A percentile compares a stretch with the other conserved stretches of the same genome.
Evolutionary conservation across 2,113 vertebrate genomes (phyloP).

Genomic region (Mesoclemmys tuberculata): DNA sequence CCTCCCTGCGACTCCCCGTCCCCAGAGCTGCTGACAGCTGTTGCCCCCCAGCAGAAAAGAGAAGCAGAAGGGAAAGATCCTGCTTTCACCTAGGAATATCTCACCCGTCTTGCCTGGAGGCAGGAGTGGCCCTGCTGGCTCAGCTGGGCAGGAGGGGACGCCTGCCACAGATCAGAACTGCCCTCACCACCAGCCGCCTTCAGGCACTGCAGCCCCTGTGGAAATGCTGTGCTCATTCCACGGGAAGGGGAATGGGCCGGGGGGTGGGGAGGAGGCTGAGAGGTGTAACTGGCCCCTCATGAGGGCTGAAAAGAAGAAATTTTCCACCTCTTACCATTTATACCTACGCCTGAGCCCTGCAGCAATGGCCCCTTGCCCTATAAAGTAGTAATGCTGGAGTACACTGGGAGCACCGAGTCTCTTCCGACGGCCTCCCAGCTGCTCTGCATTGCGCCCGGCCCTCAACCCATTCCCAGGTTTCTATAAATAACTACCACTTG

Average conservation of each 20-base stretch:
- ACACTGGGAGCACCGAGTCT: neutral
- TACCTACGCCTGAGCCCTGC: rapidly evolving
- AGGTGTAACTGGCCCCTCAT: neutral
- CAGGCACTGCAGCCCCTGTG: neutral
- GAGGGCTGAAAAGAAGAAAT: neutral
- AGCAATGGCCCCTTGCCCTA: neutral
- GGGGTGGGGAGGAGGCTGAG: neutral
- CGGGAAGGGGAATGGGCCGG: neutral
- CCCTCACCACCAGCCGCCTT: neutral
- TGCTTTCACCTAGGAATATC: neutral
- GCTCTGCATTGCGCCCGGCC: conserved; percentile 17
- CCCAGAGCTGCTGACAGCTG: neutral
- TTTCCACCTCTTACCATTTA: neutral
- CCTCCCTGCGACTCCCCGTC: neutral
- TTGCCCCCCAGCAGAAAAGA: neutral
- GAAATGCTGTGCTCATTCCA: neutral
- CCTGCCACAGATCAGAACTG: neutral
- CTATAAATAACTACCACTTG: conserved; percentile 37
- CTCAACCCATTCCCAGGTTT: neutral
- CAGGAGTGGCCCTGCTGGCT: neutral
- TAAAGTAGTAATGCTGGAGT: rapidly evolving
- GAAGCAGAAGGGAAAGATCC: neutral
- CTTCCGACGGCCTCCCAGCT: neutral
- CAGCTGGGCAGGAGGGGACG: rapidly evolving
- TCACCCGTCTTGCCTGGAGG: rapidly evolving